Percentiles rank a stretch among this genome's conserved stretches.
phyloP scores from a whole-genome alignment of 2,888 invertebrate genomes.

The Yponomeuta malinellus region DNA sequence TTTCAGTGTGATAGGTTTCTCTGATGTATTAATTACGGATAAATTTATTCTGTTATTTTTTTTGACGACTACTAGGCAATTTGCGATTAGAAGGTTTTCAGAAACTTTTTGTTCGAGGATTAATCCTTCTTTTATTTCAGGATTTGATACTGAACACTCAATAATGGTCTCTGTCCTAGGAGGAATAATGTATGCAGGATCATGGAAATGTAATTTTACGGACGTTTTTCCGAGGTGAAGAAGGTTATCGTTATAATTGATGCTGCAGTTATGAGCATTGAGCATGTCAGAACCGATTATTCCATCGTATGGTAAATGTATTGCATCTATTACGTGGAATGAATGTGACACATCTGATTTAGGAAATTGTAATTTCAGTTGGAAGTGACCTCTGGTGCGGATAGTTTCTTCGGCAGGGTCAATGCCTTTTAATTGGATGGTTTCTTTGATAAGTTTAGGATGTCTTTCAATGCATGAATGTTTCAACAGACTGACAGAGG shows the following conservation, averaged over 20 bases:
- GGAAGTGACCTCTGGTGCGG: neutral
- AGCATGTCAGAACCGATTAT: constrained; percentile 6
- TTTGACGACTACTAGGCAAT: constrained; percentile 1
- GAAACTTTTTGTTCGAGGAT: neutral
- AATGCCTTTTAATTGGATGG: constrained; percentile 5
- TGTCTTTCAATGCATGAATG: neutral
- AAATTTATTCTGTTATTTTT: constrained; percentile 4
- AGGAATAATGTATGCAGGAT: neutral
- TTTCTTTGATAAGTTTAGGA: neutral
- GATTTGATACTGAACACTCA: neutral
- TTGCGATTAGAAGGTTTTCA: neutral
- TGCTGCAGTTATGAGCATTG: neutral
- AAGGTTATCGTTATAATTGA: neutral
- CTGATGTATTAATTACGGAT: neutral
- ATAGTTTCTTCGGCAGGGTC: neutral
- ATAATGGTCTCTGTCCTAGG: constrained; percentile 8
- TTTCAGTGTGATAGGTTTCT: neutral
- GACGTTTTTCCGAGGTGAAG: neutral
- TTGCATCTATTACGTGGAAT: neutral
- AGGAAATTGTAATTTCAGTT: neutral
- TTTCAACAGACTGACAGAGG: constrained; percentile 9
- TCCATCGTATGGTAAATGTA: neutral
- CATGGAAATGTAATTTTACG: neutral
- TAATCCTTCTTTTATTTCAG: neutral
- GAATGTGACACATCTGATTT: neutral